Evolutionary conservation across 2,797 vertebrate genomes (phyloP).

Genomic region (Hipposideros larvatus): DNA sequence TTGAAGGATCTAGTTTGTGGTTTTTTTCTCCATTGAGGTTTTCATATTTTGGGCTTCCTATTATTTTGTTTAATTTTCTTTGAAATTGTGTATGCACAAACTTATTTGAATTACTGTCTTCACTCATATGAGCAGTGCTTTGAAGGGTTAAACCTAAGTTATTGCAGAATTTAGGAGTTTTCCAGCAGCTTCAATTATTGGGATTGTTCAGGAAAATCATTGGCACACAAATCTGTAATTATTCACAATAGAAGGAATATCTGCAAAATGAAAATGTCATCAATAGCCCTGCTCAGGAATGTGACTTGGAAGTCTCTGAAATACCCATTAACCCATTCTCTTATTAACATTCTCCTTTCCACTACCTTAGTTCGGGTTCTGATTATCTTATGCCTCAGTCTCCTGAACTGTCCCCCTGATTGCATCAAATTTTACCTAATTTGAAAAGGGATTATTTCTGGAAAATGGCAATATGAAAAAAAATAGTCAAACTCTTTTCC

Average conservation of each 20-base stretch:
- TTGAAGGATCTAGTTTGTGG: background rate
- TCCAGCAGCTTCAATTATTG: background rate
- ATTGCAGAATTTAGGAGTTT: background rate
- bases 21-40: background rate
- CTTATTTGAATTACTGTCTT: background rate
- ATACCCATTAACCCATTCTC: background rate
- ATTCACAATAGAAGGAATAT: background rate
- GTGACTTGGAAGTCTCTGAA: background rate
- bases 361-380: background rate
- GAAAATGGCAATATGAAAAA: background rate
- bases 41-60: background rate
- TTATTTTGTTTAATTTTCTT: background rate
- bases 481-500: background rate
- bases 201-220: background rate
- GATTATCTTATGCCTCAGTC: background rate
- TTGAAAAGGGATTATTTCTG: background rate
- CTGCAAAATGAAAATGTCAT: slow-evolving; percentile 2
- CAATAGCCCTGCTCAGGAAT: background rate
- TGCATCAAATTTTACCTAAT: background rate
- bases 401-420: background rate
- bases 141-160: background rate
- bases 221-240: slow-evolving; percentile 32
- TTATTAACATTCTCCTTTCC: background rate
- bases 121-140: background rate
- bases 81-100: background rate